Percentiles rank a stretch among this genome's conserved stretches.
These are phyloP conservation scores for Kryptolebias ocellatus DNA, from an alignment of 2,797 vertebrate species.

Conservation along the genomic window DNA sequence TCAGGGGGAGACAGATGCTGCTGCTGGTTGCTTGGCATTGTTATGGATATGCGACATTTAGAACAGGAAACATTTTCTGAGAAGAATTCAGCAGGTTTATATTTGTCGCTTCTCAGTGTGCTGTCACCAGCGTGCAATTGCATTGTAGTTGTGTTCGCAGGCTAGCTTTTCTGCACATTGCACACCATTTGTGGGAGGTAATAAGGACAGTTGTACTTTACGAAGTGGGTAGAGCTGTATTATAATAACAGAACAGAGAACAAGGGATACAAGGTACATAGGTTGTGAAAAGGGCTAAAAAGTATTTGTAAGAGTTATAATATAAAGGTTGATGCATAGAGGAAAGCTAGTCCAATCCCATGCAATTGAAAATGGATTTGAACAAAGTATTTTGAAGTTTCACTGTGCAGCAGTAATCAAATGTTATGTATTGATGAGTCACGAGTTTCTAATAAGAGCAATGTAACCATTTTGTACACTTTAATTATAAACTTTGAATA, in stretches of 20 bases:
- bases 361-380: neutral
- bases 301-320: neutral
- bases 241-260: too few relatives aligned
- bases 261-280: too few relatives aligned
- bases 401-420: constrained; percentile 10
- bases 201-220: too few relatives aligned
- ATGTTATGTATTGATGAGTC: neutral
- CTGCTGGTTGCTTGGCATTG: constrained; percentile 46
- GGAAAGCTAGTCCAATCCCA: neutral
- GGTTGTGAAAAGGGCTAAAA: neutral
- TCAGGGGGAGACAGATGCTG: constrained; percentile 16
- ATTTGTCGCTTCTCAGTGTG: constrained; percentile 28
- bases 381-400: neutral
- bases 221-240: too few relatives aligned
- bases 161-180: constrained; percentile 24
- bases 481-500: too few relatives aligned
- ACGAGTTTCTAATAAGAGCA: neutral
- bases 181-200: constrained; percentile 26
- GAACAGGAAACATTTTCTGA: constrained; percentile 13
- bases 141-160: constrained; percentile 5
- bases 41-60: constrained; percentile 59
- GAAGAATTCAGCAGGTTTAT: constrained; percentile 40
- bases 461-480: too few relatives aligned
- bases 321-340: neutral
- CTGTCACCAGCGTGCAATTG: constrained; percentile 9